Evolutionary conservation across 2,888 invertebrate species (phyloP).

Genomic region (Glomeris marginata): DNA sequence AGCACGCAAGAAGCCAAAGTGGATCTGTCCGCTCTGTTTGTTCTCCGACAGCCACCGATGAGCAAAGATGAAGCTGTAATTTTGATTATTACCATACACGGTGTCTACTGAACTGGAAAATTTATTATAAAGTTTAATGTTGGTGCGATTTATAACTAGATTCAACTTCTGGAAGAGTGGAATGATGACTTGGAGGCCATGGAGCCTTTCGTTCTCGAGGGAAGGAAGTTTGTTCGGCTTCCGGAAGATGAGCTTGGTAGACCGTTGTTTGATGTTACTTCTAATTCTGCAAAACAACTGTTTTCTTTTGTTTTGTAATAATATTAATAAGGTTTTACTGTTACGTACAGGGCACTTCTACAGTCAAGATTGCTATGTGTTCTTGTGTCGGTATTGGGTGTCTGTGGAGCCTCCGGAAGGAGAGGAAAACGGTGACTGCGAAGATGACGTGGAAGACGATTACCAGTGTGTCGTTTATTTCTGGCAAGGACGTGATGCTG

Average conservation of each 20-base stretch:
- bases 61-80: constrained; percentile 54
- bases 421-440: constrained; percentile 37
- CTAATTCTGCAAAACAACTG: too few relatives aligned
- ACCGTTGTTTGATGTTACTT: constrained; percentile 3
- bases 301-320: not conserved
- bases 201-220: constrained; percentile 94
- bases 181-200: constrained; percentile 96
- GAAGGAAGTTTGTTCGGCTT: constrained; percentile 88
- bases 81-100: not conserved
- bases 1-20: constrained; percentile 40
- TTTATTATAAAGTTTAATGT: too few relatives aligned
- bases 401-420: constrained; percentile 45
- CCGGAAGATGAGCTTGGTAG: constrained; percentile 85
- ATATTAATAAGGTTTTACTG: too few relatives aligned
- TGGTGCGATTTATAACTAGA: constrained; percentile 21
- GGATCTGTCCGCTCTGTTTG: constrained; percentile 88
- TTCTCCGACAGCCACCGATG: constrained; percentile 84
- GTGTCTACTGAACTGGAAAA: too few relatives aligned
- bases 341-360: constrained; percentile 54
- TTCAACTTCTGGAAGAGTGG: constrained; percentile 85
- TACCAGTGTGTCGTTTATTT: constrained; percentile 97
- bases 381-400: constrained; percentile 90
- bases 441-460: constrained; percentile 42
- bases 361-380: constrained; percentile 93
- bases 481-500: constrained; percentile 86